Evolutionary conservation across 1,140 invertebrate species (phyloP).

Genomic region (Trichomalopsis sarcophagae): DNA sequence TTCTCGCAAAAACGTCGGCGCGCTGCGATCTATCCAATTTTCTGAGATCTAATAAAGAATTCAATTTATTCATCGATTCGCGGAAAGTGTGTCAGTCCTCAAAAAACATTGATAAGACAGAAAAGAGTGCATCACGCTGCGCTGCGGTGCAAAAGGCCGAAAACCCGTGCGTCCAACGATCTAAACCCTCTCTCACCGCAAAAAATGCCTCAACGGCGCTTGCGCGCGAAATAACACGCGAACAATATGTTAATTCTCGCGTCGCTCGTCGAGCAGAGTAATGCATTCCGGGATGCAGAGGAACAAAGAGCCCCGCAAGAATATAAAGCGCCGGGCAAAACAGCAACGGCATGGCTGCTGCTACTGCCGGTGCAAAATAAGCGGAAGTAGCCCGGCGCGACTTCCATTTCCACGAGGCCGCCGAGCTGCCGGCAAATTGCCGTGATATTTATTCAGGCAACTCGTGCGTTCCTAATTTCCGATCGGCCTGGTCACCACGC

Average conservation of each 20-base stretch:
- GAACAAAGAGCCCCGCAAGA: conserved; percentile 12
- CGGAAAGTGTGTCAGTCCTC: not conserved
- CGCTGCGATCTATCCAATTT: not conserved
- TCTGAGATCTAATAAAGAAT: not conserved
- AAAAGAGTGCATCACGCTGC: not conserved
- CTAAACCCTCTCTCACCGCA: not conserved
- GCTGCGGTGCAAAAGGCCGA: not conserved
- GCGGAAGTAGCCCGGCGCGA: conserved; percentile 20
- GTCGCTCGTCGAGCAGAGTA: not conserved
- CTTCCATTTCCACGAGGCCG: conserved; percentile 32
- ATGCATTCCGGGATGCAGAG: not conserved
- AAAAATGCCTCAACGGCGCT: not conserved
- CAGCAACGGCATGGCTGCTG: no score
- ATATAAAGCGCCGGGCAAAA: not conserved
- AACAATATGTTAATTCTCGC: conserved; percentile 39
- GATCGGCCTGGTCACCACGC: conserved; percentile 7
- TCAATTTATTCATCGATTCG: not conserved
- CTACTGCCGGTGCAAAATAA: not conserved
- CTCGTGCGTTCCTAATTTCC: conserved; percentile 37
- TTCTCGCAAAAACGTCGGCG: not conserved
- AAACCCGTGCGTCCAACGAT: not conserved
- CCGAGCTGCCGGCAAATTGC: conserved; percentile 18
- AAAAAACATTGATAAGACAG: not conserved
- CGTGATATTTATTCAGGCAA: conserved; percentile 36
- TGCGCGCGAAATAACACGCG: not conserved